Evolutionary conservation across 2,113 vertebrate species (phyloP), one percentile per base, ranked within the genome.

Genomic region (Odobenus rosmarus): DNA sequence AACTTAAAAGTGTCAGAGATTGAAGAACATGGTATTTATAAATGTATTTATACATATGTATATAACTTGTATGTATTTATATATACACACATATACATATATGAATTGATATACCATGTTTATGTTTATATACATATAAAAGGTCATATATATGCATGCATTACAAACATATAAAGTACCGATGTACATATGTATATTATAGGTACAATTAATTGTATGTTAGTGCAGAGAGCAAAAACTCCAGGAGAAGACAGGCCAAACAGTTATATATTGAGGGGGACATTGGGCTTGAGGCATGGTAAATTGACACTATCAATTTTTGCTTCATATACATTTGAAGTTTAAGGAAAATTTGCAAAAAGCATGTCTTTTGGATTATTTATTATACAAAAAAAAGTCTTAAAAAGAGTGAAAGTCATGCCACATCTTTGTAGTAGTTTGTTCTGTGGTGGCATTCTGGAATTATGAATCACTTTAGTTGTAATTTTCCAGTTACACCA

Each of bases 241-340:
- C 6, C 46, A 67, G 18, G 61, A 67, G 46, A 88, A 33, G 1
- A 57, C 2, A 49, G 15, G 39, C 15, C 24, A 28, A 49, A 51
- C 10, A 62, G 0, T 18, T 46, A 46, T 24, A 57, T 23, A 76
- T n/a, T 7, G 3, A 80, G 15, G 62, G 24, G 18, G 1, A 24
- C 42, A 61, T 53, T 90, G 69, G 2, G 3, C 3, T 46, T 46
- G 7, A 14, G 1, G 0, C 0, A n/a, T 53, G 23, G 16, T 42
- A 46, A 64, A 71, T 2, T 80, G 76, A 0, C 14, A 53, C 5
- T 76, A 26, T 36, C 23, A 71, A 69, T 67, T 84, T 97, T 89
- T 64, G 10, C 12, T 49, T 92, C 11, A 69, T 21, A 51, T 51
- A 51, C 16, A 76, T 28, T 2, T 79, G 26, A 90, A 71, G 26